These are phyloP conservation scores for Noctuana brunneofusca DNA, from an alignment of 2,888 invertebrate genomes.

Conservation along the genomic window DNA sequence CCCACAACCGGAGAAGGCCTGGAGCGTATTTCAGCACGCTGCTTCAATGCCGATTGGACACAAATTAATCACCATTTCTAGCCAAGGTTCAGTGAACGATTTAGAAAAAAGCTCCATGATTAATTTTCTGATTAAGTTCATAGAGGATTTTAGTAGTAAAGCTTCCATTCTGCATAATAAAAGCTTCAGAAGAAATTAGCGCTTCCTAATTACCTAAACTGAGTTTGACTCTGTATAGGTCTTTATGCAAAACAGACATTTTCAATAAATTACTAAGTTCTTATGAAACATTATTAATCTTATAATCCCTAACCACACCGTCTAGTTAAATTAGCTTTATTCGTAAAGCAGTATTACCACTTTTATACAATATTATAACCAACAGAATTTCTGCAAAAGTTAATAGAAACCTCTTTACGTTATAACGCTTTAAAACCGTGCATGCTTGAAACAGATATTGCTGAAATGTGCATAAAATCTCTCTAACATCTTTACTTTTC, in stretches of 20 bases:
- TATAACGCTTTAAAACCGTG: conserved; percentile 1
- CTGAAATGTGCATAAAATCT: conserved; percentile 14
- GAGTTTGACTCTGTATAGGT: not conserved
- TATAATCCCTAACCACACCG: too few species aligned
- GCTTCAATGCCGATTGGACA: too few species aligned
- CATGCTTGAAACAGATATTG: conserved; percentile 3
- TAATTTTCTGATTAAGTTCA: conserved; percentile 34
- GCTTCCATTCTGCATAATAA: conserved; percentile 54
- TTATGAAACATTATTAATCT: too few species aligned
- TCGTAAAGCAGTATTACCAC: not conserved
- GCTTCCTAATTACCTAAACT: conserved; percentile 52
- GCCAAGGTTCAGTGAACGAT: too few species aligned
- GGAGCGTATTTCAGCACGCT: too few species aligned
- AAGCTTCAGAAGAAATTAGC: conserved; percentile 67
- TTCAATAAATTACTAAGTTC: too few species aligned
- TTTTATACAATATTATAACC: too few species aligned
- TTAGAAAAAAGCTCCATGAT: too few species aligned
- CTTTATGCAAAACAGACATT: not conserved
- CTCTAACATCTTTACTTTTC: conserved; percentile 4
- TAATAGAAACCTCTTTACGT: not conserved
- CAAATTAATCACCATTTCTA: too few species aligned
- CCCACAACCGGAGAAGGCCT: too few species aligned
- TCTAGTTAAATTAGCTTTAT: not conserved
- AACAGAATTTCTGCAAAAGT: not conserved
- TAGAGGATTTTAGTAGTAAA: conserved; percentile 47